Percentiles rank a stretch among this genome's conserved stretches.
phyloP scores from a whole-genome alignment of 2,888 invertebrate genomes.

The Aphodius sticticus region DNA sequence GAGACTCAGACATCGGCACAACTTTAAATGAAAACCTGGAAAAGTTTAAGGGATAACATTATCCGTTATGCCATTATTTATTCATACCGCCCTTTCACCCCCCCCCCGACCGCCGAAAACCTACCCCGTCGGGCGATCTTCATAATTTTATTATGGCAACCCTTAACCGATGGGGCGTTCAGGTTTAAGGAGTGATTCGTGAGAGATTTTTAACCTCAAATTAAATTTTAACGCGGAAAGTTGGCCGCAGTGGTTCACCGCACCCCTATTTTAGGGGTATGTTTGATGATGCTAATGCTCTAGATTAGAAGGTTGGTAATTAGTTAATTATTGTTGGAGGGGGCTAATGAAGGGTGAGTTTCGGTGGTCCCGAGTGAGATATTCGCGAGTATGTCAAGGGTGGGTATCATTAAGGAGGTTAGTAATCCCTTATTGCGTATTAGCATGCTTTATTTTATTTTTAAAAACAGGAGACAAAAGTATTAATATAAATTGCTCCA shows the following conservation, averaged over 20 bases:
- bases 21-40: constrained; percentile 15
- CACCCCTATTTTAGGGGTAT: not conserved
- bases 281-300: not conserved
- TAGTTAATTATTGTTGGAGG: not conserved
- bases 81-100: constrained; percentile 4
- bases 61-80: constrained; percentile 17
- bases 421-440: not conserved
- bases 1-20: not conserved
- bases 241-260: not conserved
- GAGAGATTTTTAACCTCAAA: not conserved
- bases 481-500: too few relatives aligned
- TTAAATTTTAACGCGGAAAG: not conserved
- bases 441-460: too few relatives aligned
- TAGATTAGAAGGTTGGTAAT: not conserved
- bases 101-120: not conserved
- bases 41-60: constrained; percentile 18
- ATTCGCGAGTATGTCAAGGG: not conserved
- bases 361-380: not conserved
- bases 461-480: too few relatives aligned
- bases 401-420: not conserved
- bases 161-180: not conserved
- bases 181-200: not conserved
- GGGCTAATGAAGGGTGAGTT: not conserved
- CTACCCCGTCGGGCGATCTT: not conserved
- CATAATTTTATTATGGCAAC: not conserved